Base-by-base conservation (phyloP, 2,113 vertebrate species). In the Pyrgilauda ruficollis region DNA sequence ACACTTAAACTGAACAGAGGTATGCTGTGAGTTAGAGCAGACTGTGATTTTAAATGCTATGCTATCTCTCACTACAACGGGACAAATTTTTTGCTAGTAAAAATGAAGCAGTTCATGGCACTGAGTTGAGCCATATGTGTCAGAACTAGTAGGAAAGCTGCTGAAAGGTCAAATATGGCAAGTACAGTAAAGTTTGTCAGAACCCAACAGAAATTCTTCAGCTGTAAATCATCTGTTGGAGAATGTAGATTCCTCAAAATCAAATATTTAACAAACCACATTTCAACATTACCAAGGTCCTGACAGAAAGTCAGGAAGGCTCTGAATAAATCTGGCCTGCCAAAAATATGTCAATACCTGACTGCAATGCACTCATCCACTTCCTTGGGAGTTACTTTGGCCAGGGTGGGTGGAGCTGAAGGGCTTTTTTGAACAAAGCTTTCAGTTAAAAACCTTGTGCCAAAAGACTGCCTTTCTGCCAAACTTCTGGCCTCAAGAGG, bases 331-430 rank as follows among this genome's bases (percentile, higher is more conserved):
- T 46, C 16, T 63, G 31, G 11, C 24, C 26, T 63, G 69, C 35
- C 37, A 70, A 78, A 75, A 85, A 8, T 0, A 2, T 63, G 16
- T 55, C 69, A 46, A 39, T 74, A 67, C 3, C 27, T 33, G 18
- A 10, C 26, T 43, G 14, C 9, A 72, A 10, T 5, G 23, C 18
- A 15, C 22, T 31, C 23, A 22, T 8, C 18, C 15, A 1, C 49
- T 76, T 61, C 62, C 12, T 13, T 17, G 9, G 50, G 39, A 53
- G 28, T 13, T 43, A 7, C 47, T 73, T 20, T 18, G 20, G 27
- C 19, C 31, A 43, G 18, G 5, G 6, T 5, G 2, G 1, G 1
- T 37, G 39, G 8, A 10, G 13, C 10, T 46, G 50, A n/a, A 80
- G 22, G 22, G 2, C 9, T 66, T 23, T 5, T 49, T 7, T 50